These are phyloP conservation scores for Neolamprologus kungweensis DNA, from an alignment of 2,113 vertebrate genomes.

Conservation along the genomic window DNA sequence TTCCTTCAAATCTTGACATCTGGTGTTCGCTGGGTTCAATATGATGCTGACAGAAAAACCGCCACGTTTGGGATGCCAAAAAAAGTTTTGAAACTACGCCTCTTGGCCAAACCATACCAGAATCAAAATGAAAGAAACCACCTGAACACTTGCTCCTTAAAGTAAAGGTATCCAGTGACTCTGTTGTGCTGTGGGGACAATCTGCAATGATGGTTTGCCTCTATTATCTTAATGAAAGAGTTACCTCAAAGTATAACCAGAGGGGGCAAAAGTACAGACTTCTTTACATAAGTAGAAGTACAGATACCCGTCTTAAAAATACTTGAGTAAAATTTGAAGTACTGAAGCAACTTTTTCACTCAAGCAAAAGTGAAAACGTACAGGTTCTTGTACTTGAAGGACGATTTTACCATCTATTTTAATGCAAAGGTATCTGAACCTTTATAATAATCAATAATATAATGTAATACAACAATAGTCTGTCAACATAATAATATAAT, in stretches of 20 bases:
- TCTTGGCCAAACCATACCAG: neutral
- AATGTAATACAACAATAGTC: neutral
- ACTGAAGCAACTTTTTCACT: neutral
- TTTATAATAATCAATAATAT: neutral
- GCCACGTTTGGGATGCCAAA: neutral
- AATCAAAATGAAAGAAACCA: neutral
- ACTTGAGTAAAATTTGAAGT: accelerated
- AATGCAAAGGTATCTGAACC: neutral
- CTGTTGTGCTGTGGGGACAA: neutral
- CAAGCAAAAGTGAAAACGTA: neutral
- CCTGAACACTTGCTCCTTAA: neutral
- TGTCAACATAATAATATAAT: neutral
- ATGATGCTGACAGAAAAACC: neutral
- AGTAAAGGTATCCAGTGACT: neutral
- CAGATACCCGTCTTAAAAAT: neutral
- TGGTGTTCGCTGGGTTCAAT: neutral
- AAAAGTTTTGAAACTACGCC: neutral
- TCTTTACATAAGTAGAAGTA: neutral
- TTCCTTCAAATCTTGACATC: neutral
- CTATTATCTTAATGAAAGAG: neutral
- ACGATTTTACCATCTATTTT: accelerated
- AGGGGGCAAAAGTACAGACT: neutral
- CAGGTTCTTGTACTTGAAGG: neutral
- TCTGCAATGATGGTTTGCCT: neutral
- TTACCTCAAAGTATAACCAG: accelerated